Conservation (phyloP, 2,113 vertebrate species). For the Trichomycterus rosablanca region DNA sequence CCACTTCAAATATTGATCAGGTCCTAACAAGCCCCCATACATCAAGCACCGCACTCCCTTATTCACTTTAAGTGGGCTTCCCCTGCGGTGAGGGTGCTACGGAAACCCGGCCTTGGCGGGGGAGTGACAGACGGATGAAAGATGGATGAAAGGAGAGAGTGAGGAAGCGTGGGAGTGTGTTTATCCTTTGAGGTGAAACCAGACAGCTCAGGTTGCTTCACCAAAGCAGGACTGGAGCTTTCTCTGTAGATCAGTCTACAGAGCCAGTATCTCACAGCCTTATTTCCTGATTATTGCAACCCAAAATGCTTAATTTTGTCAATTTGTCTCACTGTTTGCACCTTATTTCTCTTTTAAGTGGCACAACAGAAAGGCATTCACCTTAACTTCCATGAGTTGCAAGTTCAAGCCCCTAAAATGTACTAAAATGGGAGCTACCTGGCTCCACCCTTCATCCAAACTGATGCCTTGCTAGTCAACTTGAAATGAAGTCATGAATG, state of each 20-base stretch:
- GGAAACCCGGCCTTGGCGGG: background rate
- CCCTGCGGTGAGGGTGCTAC: background rate
- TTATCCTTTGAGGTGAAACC: constrained; percentile 20
- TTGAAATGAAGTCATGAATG: too few species aligned
- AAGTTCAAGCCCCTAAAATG: too few species aligned
- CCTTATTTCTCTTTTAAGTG: too few species aligned
- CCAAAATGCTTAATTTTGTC: background rate
- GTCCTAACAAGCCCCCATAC: constrained; percentile 43
- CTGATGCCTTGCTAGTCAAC: too few species aligned
- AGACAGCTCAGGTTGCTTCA: constrained; percentile 16
- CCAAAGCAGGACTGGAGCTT: background rate
- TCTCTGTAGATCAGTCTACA: too few species aligned
- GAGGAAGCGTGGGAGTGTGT: background rate
- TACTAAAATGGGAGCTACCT: too few species aligned
- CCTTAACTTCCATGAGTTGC: too few species aligned
- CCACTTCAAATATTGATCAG: constrained; percentile 50
- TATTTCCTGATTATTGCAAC: too few species aligned
- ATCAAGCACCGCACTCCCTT: constrained; percentile 28
- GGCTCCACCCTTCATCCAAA: too few species aligned
- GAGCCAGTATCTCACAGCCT: too few species aligned
- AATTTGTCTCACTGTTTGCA: too few species aligned
- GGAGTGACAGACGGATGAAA: constrained; percentile 2
- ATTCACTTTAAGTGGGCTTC: background rate
- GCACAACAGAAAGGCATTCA: too few species aligned
- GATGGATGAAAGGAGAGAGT: constrained; percentile 7